These are phyloP conservation scores for Manis pentadactyla DNA, from an alignment of 2,797 vertebrate genomes.

Conservation along the genomic window DNA sequence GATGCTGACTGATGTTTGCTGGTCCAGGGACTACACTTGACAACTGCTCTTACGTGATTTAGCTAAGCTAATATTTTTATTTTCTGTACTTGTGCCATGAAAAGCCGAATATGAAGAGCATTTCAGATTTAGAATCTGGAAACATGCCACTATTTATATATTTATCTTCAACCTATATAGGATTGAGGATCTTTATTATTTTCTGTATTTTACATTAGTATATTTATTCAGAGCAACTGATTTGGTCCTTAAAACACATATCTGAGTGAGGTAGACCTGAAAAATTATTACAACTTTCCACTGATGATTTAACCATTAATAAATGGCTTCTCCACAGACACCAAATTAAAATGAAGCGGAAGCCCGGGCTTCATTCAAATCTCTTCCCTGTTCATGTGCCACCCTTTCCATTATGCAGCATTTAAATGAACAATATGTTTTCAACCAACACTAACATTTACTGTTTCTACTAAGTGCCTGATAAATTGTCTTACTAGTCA, in stretches of 20 bases:
- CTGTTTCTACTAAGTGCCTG: slow-evolving; percentile 44
- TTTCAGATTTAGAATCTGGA: background rate
- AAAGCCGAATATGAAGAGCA: background rate
- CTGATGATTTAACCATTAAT: background rate
- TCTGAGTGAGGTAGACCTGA: background rate
- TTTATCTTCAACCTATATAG: background rate
- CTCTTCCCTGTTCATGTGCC: background rate
- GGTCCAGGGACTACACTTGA: background rate
- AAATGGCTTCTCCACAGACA: background rate
- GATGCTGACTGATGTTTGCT: background rate
- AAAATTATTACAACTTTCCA: background rate
- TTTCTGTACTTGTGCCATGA: background rate
- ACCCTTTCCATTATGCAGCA: background rate
- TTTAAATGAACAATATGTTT: slow-evolving; percentile 42
- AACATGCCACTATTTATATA: background rate
- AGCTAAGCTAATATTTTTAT: background rate
- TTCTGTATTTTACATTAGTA: background rate
- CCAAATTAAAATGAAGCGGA: background rate
- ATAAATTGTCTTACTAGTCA: slow-evolving; percentile 59
- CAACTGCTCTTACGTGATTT: background rate
- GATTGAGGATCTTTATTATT: background rate
- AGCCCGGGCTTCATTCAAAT: background rate
- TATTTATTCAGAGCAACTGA: background rate
- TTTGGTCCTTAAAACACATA: background rate
- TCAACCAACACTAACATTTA: slow-evolving; percentile 35